These are phyloP conservation scores for Chloromyia formosa DNA, from an alignment of 2,888 invertebrate species.

Conservation along the genomic window DNA sequence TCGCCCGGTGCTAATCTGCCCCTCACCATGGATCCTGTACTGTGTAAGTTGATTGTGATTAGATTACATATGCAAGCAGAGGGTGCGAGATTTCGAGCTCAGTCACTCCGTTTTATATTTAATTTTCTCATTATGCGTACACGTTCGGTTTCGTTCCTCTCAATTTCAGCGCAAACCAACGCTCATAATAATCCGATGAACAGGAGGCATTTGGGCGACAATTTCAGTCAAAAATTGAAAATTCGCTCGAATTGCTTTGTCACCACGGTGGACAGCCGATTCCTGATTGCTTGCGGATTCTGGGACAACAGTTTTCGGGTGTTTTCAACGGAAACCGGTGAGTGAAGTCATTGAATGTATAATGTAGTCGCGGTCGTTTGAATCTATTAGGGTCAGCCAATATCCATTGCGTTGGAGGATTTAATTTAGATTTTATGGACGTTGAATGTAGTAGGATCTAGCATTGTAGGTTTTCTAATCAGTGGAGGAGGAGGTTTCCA, in stretches of 20 bases:
- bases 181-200: constrained; percentile 77
- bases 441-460: neutral
- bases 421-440: neutral
- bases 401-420: neutral
- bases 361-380: neutral
- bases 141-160: neutral
- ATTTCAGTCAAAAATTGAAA: constrained; percentile 96
- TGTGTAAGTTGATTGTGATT: constrained; percentile 73
- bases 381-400: neutral
- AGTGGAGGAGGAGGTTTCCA: too few species aligned
- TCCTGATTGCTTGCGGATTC: constrained; percentile 97
- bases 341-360: constrained; percentile 68
- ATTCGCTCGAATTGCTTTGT: constrained; percentile 96
- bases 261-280: constrained; percentile 96
- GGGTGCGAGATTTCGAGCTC: constrained; percentile 5
- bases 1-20: constrained; percentile 83
- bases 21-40: constrained; percentile 93
- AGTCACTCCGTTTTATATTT: neutral
- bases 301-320: constrained; percentile 99
- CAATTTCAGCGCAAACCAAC: constrained; percentile 72
- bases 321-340: constrained; percentile 96
- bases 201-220: constrained; percentile 93
- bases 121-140: neutral
- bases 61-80: neutral
- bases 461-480: neutral